Evolutionary conservation across 1,140 invertebrate species (phyloP), one percentile per base, ranked within the genome.

Genomic region (Apis mellifera): DNA sequence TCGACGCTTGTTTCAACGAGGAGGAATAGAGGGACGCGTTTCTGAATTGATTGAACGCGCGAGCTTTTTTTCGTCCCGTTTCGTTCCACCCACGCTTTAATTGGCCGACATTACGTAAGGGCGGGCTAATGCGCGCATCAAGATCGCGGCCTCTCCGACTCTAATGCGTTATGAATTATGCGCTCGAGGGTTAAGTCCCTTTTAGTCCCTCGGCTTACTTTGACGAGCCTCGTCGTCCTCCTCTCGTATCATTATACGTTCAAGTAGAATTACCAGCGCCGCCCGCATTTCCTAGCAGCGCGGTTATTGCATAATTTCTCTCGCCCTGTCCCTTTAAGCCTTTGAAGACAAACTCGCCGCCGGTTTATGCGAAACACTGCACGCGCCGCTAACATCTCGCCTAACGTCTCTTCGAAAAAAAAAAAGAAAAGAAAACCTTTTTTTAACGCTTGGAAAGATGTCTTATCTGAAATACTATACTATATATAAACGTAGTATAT

Each of bases 151-250:
- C 9, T 17, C 26, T 62, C 62, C 66, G 32, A 80, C 71, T 73
- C 72, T 85, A 85, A 87, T 80, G 77, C 55, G 62, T 73, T 68
- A 73, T 75, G 77, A 84, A 87, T 86, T 83, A 84, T 77, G 64
- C 66, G 82, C 76, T 60, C 70, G 50, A 81, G 73, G 72, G 77
- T 87, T 69, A 84, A 87, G 72, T 80, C 57, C 60, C 72, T 86
- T 74, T 80, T 62, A 74, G 50, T 75, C 57, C 73, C 73, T 77
- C 78, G 50, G 84, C 64, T 80, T 62, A 83, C 73, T 83, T 86
- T 86, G 81, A 77, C 66, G 75, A 74, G 42, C 64, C 73, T 57
- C 64, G 59, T 59, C 83, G 59, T 59, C 83, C 70, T 54, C 60
- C 72, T 74, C 77, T 86, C 60, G 76, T 75, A 78, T 83, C 69